Evolutionary conservation across 2,888 invertebrate genomes (phyloP).

Genomic region (Exocentrus adspersus): DNA sequence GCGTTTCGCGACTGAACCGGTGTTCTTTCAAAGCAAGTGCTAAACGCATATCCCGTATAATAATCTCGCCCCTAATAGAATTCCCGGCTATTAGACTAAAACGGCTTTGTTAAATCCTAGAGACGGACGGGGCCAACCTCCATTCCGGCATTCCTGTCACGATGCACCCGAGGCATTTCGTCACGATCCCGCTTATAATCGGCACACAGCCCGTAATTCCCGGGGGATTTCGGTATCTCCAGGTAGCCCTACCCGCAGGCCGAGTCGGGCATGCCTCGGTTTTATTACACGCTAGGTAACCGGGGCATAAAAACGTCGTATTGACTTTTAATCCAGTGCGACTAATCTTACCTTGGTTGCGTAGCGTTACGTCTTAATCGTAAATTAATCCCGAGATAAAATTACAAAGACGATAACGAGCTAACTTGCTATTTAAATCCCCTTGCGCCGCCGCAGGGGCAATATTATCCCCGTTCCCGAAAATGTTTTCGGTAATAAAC

Average conservation of each 20-base stretch:
- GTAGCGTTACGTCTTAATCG: background rate
- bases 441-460: background rate
- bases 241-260: conserved; percentile 7
- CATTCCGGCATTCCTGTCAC: conserved; percentile 13
- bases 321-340: no score
- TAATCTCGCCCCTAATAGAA: conserved; percentile 1
- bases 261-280: background rate
- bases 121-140: background rate
- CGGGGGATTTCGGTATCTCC: conserved; percentile 4
- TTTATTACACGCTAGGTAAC: background rate
- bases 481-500: background rate
- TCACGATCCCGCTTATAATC: conserved; percentile 15
- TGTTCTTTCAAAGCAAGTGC: no score
- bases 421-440: background rate
- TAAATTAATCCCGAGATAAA: background rate
- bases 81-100: conserved; percentile 3
- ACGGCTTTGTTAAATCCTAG: conserved; percentile 11
- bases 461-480: background rate
- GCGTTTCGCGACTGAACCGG: no score
- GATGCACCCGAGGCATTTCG: conserved; percentile 9
- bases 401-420: background rate
- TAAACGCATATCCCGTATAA: no score
- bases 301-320: background rate
- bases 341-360: background rate
- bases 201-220: conserved; percentile 9